phyloP scores from a whole-genome alignment of 2,797 vertebrate genomes.

The Coilia nasus region DNA sequence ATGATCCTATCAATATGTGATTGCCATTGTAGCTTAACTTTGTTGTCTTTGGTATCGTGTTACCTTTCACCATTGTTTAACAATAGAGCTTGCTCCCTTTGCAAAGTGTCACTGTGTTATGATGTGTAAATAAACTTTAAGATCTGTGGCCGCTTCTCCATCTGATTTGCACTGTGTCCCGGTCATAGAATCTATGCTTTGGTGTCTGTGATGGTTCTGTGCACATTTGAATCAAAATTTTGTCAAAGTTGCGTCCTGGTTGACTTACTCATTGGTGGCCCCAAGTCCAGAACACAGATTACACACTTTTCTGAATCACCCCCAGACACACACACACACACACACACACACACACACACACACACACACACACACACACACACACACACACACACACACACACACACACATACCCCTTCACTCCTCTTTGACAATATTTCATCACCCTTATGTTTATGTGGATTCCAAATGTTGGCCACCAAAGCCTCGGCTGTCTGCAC shows the following conservation, averaged over 20 bases:
- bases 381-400: background rate
- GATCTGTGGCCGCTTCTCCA: too few relatives aligned
- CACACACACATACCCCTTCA: background rate
- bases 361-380: background rate
- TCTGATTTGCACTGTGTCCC: too few relatives aligned
- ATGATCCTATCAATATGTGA: too few relatives aligned
- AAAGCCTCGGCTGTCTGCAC: background rate
- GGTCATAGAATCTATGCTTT: too few relatives aligned
- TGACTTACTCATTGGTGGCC: background rate
- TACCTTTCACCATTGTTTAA: too few relatives aligned
- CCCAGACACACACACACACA: background rate
- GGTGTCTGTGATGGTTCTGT: background rate
- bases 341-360: background rate
- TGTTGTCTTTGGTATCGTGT: too few relatives aligned
- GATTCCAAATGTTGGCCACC: background rate
- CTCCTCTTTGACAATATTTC: background rate
- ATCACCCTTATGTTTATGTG: slow-evolving; percentile 6
- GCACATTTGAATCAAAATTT: background rate
- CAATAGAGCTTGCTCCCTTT: too few relatives aligned
- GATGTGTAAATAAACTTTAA: too few relatives aligned
- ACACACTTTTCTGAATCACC: too few relatives aligned
- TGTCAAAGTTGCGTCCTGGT: background rate
- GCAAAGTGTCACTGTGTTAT: too few relatives aligned
- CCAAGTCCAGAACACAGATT: background rate
- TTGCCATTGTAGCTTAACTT: too few relatives aligned